Evolutionary conservation across 1,140 invertebrate species (phyloP).

Genomic region (Holcopasites calliopsidis): DNA sequence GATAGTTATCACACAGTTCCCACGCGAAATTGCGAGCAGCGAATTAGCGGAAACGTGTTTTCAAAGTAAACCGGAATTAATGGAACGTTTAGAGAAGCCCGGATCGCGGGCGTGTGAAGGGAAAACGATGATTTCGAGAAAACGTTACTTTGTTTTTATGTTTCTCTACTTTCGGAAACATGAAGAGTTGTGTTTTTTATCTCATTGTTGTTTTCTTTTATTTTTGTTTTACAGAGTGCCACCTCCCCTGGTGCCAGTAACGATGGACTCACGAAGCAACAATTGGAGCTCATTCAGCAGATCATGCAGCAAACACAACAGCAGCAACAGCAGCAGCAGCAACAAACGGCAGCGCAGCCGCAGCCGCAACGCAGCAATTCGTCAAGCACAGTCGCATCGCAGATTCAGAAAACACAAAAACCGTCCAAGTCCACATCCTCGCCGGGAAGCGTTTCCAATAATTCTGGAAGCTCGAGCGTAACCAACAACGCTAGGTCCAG

Average conservation of each 20-base stretch:
- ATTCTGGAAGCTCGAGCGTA: slow-evolving; percentile 59
- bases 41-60: neutral
- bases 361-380: slow-evolving; percentile 65
- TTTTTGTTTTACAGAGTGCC: slow-evolving; percentile 70
- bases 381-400: slow-evolving; percentile 57
- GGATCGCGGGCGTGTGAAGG: neutral
- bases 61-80: neutral
- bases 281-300: slow-evolving; percentile 88
- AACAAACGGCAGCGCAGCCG: slow-evolving; percentile 55
- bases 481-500: slow-evolving; percentile 70
- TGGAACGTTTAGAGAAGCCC: neutral
- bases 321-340: slow-evolving; percentile 67
- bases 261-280: slow-evolving; percentile 86
- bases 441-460: slow-evolving; percentile 66
- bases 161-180: neutral
- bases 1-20: neutral
- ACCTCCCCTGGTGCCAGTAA: slow-evolving; percentile 80
- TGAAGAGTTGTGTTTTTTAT: neutral
- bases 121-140: neutral
- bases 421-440: slow-evolving; percentile 73
- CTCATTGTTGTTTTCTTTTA: neutral
- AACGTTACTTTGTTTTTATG: neutral
- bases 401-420: slow-evolving; percentile 71
- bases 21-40: neutral
- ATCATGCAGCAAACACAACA: slow-evolving; percentile 88